Evolutionary conservation across 2,113 vertebrate species (phyloP), one percentile per base, ranked within the genome.

Genomic region (Bufo bufo): DNA sequence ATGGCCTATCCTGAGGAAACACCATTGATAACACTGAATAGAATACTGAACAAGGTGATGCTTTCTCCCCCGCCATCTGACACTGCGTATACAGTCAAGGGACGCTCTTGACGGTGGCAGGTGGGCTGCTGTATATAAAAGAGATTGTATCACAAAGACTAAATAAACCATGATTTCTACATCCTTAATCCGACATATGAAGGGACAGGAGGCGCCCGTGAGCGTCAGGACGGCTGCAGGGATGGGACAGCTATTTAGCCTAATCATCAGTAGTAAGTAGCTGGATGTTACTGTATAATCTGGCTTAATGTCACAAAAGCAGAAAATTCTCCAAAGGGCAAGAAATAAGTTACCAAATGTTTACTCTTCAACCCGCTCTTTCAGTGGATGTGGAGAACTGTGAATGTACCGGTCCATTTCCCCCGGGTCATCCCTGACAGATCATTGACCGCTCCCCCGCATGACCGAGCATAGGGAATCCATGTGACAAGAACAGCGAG

Each of bases 281-380:
- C 19, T 9, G 33, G 23, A 59, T 49, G 79, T 63, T 11, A 63
- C 58, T 63, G 6, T 63, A 47, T 59, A 17, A 81, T 45, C 33
- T 17, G 14, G 56, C 6, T 43, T 47, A 12, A 17, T 5, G 23
- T 45, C 33, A 45, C 58, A 81, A 9, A 80, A 7, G 23, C 78
- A 59, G 23, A 14, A 54, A 13, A 56, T 14, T 77, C 52, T 19
- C 72, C 47, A 11, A 11, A 49, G 14, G 49, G 49, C 49, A 45
- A 61, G 16, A 63, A 82, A 82, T 63, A 82, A 82, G 79, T 82
- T 58, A 82, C 79, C 23, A 47, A 20, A 5, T 3, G 58, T 82
- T 82, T 82, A 82, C 43, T 61, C 16, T 47, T 82, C 79, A 82
- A 43, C 56, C 56, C 2, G 13, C 47, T 82, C 13, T 47, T n/a